These are phyloP conservation scores for Erebia aethiops DNA, from an alignment of 2,888 invertebrate genomes.

Conservation along the genomic window DNA sequence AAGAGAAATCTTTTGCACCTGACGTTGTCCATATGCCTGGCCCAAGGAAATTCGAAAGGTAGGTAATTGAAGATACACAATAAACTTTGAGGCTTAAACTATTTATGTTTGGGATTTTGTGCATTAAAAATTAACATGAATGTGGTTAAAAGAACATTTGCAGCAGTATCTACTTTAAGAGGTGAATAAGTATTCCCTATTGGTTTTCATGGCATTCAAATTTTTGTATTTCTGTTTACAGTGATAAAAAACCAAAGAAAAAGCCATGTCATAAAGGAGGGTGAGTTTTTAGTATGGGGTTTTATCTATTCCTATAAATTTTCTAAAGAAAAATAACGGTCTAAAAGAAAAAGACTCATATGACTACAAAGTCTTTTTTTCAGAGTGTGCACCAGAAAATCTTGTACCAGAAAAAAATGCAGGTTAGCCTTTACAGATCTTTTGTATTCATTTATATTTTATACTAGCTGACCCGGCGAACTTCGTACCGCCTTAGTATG, in stretches of 20 bases:
- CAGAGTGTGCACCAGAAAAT: slow-evolving; percentile 59
- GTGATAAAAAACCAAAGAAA: slow-evolving; percentile 36
- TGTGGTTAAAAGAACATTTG: too few species aligned
- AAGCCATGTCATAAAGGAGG: slow-evolving; percentile 59
- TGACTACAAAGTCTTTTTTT: slow-evolving; percentile 34
- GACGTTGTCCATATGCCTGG: slow-evolving; percentile 62
- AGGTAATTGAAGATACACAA: slow-evolving; percentile 21
- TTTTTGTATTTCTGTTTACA: slow-evolving; percentile 27
- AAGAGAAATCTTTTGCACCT: slow-evolving; percentile 60
- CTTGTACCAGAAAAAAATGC: slow-evolving; percentile 60
- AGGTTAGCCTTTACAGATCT: slow-evolving; percentile 49
- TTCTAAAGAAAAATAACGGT: background rate
- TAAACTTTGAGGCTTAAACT: background rate
- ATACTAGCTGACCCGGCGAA: too few species aligned
- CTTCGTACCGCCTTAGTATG: too few species aligned
- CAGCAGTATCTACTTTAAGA: too few species aligned
- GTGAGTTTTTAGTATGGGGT: slow-evolving; percentile 46
- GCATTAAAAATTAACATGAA: too few species aligned
- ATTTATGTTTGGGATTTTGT: too few species aligned
- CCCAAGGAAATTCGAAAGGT: slow-evolving; percentile 50
- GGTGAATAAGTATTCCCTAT: too few species aligned
- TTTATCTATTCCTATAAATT: background rate
- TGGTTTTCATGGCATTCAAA: background rate
- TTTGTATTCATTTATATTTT: background rate
- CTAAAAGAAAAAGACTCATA: background rate